Base-by-base conservation (phyloP, 2,113 vertebrate genomes). In the Chelonoidis abingdonii region DNA sequence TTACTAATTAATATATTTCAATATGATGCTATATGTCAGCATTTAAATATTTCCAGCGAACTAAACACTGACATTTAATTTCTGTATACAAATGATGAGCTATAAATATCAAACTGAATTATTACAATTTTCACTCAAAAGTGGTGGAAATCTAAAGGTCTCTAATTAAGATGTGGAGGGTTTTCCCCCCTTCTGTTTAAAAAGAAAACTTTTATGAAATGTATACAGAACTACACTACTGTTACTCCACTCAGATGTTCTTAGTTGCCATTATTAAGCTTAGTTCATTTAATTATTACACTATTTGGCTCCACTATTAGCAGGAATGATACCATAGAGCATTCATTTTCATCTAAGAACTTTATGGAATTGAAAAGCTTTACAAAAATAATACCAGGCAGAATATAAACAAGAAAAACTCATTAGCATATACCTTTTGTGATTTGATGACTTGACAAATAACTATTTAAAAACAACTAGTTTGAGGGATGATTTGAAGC, bases 361-460 rank as follows among this genome's bases (percentile, higher is more conserved):
- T 97, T 95, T 93, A 69, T 52, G 88, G 95, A 81, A 80, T 76
- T 96, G 86, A 95, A 97, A 97, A 95, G 95, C 95, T 97, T 54
- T 14, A 88, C 87, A 94, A 97, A 78, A 96, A 93, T 95, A 95
- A 95, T 35, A 95, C 93, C 78, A 94, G 93, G 92, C 88, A 75
- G 92, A 94, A 96, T 80, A 96, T 92, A 97, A 98, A 97, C 97
- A 97, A 80, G 86, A 83, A 86, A 87, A 97, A 93, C 94, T 97
- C 94, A 97, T 96, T 96, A 96, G 62, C 96, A 85, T 95, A 85
- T 72, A 94, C 93, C 95, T 96, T 96, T 96, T 93, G 95, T 90
- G 93, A 97, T 97, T 76, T 97, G 98, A 98, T 97, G 96, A 97
- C 95, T 97, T 97, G 96, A 98, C 98, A 97, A 98, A 97, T 97